These are phyloP conservation scores for Ptyas mucosa DNA, from an alignment of 2,113 vertebrate species.

Conservation along the genomic window DNA sequence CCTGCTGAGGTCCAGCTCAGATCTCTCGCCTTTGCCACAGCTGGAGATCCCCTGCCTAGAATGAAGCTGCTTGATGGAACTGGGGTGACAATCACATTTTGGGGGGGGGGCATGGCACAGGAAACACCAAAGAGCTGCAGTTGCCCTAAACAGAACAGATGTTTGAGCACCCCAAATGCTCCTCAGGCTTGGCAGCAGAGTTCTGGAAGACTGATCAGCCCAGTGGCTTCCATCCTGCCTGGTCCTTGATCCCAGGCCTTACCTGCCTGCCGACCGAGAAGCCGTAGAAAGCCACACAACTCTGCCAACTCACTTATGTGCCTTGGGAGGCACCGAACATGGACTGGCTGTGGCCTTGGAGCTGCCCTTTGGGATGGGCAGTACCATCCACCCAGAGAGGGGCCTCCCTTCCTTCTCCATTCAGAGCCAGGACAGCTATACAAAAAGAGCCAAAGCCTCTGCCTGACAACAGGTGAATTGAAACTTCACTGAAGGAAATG, in stretches of 20 bases:
- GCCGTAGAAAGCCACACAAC: neutral
- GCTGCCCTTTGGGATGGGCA: neutral
- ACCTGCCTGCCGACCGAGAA: neutral
- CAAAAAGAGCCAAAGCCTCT: neutral
- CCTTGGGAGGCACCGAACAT: neutral
- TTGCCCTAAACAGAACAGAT: neutral
- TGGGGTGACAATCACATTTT: no score
- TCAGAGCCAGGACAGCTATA: no score
- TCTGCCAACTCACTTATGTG: no score
- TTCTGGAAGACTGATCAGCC: neutral
- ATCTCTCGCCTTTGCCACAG: neutral
- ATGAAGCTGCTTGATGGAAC: neutral
- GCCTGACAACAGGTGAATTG: conserved; percentile 40
- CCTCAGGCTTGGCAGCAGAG: neutral
- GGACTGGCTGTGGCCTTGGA: neutral
- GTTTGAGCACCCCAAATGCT: neutral
- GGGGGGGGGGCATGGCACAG: no score
- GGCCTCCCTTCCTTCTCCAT: neutral
- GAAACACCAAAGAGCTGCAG: neutral
- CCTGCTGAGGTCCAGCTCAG: neutral
- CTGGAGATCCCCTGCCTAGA: neutral
- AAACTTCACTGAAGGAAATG: conserved; percentile 52
- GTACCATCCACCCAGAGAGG: neutral
- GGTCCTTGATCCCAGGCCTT: neutral
- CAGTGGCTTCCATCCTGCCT: neutral